Percentiles rank a stretch among this genome's conserved stretches.
Evolutionary conservation across 1,140 invertebrate species (phyloP).

Genomic region (Cyclina sinensis): DNA sequence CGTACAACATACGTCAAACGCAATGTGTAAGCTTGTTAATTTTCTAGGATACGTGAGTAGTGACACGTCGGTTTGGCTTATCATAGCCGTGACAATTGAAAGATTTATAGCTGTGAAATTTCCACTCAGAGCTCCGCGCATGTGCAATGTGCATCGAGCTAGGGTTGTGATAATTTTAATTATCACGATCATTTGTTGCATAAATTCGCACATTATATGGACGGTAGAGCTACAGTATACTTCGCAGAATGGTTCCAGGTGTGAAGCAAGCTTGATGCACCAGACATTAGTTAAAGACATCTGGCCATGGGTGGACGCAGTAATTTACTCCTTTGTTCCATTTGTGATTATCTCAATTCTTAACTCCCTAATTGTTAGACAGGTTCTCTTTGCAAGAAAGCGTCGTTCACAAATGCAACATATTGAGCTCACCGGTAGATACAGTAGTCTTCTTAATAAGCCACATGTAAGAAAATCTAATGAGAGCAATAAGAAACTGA

Average conservation of each 20-base stretch:
- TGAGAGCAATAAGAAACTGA: constrained; percentile 79
- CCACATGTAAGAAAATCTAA: not conserved
- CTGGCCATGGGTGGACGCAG: constrained; percentile 83
- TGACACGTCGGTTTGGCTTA: constrained; percentile 85
- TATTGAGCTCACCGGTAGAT: constrained; percentile 26
- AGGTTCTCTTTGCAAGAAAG: constrained; percentile 67
- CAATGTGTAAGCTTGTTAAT: constrained; percentile 82
- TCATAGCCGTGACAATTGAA: constrained; percentile 86
- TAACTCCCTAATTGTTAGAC: constrained; percentile 77
- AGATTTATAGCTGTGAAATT: constrained; percentile 84
- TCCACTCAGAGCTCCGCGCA: constrained; percentile 80
- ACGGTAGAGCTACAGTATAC: constrained; percentile 66
- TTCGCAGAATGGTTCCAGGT: constrained; percentile 43
- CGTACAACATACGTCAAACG: constrained; percentile 71
- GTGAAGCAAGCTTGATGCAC: constrained; percentile 62
- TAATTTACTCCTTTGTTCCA: constrained; percentile 82
- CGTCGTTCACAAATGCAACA: constrained; percentile 49
- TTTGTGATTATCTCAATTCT: constrained; percentile 79
- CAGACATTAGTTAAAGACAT: constrained; percentile 64
- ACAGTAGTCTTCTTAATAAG: constrained; percentile 22
- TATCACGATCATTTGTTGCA: constrained; percentile 69
- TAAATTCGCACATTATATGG: constrained; percentile 84
- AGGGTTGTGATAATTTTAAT: constrained; percentile 74
- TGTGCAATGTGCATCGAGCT: constrained; percentile 82
- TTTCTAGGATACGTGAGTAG: constrained; percentile 82